Base-by-base conservation (phyloP, 2,888 invertebrate genomes). In the Epinotia nisella region DNA sequence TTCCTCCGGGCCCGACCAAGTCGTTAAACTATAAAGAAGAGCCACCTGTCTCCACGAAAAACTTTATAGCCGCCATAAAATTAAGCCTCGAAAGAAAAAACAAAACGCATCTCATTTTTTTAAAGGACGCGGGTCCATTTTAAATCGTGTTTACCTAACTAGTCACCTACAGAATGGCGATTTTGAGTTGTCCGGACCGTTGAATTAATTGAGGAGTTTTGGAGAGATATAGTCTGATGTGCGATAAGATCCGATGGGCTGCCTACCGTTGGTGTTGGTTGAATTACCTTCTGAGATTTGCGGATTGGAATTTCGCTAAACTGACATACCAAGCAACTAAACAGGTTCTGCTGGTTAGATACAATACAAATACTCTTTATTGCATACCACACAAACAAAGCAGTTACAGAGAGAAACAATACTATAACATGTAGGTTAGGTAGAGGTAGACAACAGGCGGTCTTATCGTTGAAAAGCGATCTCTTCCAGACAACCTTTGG, bases 1-100 rank as follows among this genome's bases (percentile, higher is more conserved):
- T 87, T 88, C 80, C 82, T 84, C 82, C 85, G 80, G 80, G 80
- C 77, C 83, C 83, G 79, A 75, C 77, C 80, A 85, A 85, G 88
- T 86, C 88, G 86, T 91, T 90, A 87, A 88, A 91, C 88, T 90
- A 91, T 92, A 93, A 92, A 91, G 90, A 90, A 93, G 88, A 92
- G 88, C 92, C 93, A 93, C 93, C 93, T 93, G 93, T 93, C 93
- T 87, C 93, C 90, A 91, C 87, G 92, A 91, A 93, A 92, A 92
- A 88, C 90, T 93, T 93, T 93, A 93, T 93, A 86, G 91, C 91
- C 84, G 81, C 89, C 87, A 93, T 93, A 93, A 93, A 93, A 92
- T 92, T 91, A 90, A 93, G 90, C 90, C 92, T 91, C 88, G 89
- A 90, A 91, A 86, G 85, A 85, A 90, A 90, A 93, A 93, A 90